phyloP scores from a whole-genome alignment of 2,888 invertebrate species.

The Leptopterna dolabrata region DNA sequence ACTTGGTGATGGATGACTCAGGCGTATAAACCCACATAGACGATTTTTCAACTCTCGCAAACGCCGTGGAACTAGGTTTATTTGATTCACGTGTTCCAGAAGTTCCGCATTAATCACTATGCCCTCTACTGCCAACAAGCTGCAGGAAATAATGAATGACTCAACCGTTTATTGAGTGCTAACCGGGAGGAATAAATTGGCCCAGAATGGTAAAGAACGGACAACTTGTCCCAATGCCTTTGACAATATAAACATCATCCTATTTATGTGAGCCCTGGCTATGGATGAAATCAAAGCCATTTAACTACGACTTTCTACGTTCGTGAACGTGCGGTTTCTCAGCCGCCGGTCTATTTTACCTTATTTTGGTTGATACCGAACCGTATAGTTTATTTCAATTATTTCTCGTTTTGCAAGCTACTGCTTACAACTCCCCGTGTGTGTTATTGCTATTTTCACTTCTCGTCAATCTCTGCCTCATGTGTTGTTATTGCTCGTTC shows the following conservation, averaged over 20 bases:
- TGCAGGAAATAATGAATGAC: conserved; percentile 34
- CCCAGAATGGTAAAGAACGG: not conserved
- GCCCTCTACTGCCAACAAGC: conserved; percentile 21
- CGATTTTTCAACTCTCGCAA: conserved; percentile 13
- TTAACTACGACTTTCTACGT: no score
- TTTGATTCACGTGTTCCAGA: conserved; percentile 35
- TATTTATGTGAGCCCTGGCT: not conserved
- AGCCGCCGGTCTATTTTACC: no score
- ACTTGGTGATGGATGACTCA: not conserved
- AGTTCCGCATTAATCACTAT: conserved; percentile 37
- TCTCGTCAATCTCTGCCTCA: no score
- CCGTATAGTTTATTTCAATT: no score
- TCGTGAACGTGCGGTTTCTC: no score
- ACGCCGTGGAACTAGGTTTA: conserved; percentile 25
- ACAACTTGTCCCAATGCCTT: not conserved
- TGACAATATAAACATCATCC: not conserved
- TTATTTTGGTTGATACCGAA: no score
- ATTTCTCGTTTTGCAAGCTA: no score
- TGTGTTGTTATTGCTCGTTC: no score
- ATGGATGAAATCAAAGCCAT: no score
- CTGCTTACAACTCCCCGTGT: no score
- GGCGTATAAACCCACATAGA: not conserved
- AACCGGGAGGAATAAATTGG: conserved; percentile 30
- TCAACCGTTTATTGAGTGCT: conserved; percentile 39
- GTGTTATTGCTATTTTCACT: no score